Percentiles rank a stretch among this genome's conserved stretches.
Conservation (phyloP, 2,888 invertebrate species). For the Dicyrtoma fusca region DNA sequence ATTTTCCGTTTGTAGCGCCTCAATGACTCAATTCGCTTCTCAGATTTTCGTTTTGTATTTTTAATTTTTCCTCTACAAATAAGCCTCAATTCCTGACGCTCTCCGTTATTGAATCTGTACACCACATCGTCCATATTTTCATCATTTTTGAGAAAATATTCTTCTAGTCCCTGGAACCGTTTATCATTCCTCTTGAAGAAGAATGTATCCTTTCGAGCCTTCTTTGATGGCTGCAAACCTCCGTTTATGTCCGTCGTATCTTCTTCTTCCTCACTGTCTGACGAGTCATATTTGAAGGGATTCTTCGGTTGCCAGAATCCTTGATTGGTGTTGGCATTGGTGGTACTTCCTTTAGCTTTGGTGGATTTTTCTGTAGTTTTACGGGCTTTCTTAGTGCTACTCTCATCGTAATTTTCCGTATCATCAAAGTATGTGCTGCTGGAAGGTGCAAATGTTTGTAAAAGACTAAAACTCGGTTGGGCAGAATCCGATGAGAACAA, state of each 20-base stretch:
- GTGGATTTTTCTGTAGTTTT: background rate
- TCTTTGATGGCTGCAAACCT: background rate
- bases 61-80: slow-evolving; percentile 52
- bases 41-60: slow-evolving; percentile 52
- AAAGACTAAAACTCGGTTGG: slow-evolving; percentile 44
- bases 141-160: slow-evolving; percentile 44
- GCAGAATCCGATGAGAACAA: slow-evolving; percentile 36
- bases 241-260: background rate
- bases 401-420: background rate
- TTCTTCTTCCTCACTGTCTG: slow-evolving; percentile 51
- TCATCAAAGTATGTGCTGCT: too few species aligned
- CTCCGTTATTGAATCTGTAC: slow-evolving; percentile 44
- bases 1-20: slow-evolving; percentile 45
- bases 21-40: slow-evolving; percentile 48
- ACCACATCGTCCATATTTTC: slow-evolving; percentile 36
- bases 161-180: slow-evolving; percentile 45
- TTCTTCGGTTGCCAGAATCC: slow-evolving; percentile 48
- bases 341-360: background rate
- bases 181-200: slow-evolving; percentile 49
- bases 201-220: slow-evolving; percentile 38
- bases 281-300: slow-evolving; percentile 55
- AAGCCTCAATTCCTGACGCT: slow-evolving; percentile 48
- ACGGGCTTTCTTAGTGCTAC: background rate
- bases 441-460: slow-evolving; percentile 46
- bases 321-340: background rate